Evolutionary conservation across 2,888 invertebrate genomes (phyloP), one percentile per base, ranked within the genome.

Genomic region (Conchocele bisecta): DNA sequence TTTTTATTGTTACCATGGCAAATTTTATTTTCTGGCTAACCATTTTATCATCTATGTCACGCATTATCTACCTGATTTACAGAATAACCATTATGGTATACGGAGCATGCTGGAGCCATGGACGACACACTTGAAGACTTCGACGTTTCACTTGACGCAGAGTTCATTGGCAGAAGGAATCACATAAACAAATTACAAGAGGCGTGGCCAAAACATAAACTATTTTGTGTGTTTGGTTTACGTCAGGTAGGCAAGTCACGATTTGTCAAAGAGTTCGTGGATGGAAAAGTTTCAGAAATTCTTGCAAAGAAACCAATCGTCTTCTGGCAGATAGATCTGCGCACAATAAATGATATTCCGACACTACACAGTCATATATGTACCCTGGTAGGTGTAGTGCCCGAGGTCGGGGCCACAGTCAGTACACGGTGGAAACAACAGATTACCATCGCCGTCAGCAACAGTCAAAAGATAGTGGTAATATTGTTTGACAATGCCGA

Each of bases 401-500:
- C 74, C 6, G 51, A 69, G 11, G 22, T 33, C 4, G 59, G 69
- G 15, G 29, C 46, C n/a, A 39, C 48, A 22, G 29, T 22, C 0
- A 50, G 22, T 5, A 17, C 13, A 2, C n/a, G 13, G 26, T 53
- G 54, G 54, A 22, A 50, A 24, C 31, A 56, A 28, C 41, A 50
- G 2, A 48, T 66, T 35, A 24, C 44, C 17, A 24, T 22, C 2
- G 26, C 29, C 20, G 37, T 66, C 4, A 31, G 31, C 1, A 56
- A 31, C 11, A 33, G 20, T 7, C 11, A 15, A 6, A 31, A 50
- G 20, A 24, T 33, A 24, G 20, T 37, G 1, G 64, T 75, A 1
- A 54, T 83, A 9, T 54, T 74, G 9, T 75, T 82, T 70, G 83
- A 83, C 46, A 81, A 82, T 65, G 82, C 75, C 11, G 83, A 83